Percentiles rank a stretch among this genome's conserved stretches.
Conservation (phyloP, 2,797 vertebrate species). For the Amniataba percoides region DNA sequence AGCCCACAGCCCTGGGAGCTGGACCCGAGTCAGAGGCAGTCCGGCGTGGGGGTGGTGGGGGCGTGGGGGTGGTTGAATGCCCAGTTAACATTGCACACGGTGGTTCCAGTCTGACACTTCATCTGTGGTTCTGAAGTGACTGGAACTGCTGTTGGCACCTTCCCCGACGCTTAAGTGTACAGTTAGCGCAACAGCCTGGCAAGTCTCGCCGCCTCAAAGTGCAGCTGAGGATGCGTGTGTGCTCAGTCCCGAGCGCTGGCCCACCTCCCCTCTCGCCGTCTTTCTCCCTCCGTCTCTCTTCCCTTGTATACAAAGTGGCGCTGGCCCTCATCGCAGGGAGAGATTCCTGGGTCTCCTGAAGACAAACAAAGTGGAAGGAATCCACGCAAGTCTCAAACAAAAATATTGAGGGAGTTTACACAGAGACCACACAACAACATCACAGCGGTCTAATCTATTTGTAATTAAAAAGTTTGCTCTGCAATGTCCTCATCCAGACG, state of each 20-base stretch:
- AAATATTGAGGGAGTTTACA: slow-evolving; percentile 83
- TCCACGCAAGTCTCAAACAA: slow-evolving; percentile 80
- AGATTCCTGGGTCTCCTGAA: slow-evolving; percentile 79
- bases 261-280: slow-evolving; percentile 35
- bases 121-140: slow-evolving; percentile 57
- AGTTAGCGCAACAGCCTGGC: slow-evolving; percentile 36
- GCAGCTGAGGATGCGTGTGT: slow-evolving; percentile 42
- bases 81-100: slow-evolving; percentile 50
- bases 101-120: slow-evolving; percentile 59
- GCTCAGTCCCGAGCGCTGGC: not conserved
- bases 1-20: slow-evolving; percentile 67
- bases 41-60: not conserved
- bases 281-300: slow-evolving; percentile 17
- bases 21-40: slow-evolving; percentile 68
- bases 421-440: slow-evolving; percentile 87
- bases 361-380: slow-evolving; percentile 81
- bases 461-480: slow-evolving; percentile 81
- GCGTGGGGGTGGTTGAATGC: slow-evolving; percentile 32
- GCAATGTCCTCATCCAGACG: slow-evolving; percentile 77
- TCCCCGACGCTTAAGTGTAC: slow-evolving; percentile 4
- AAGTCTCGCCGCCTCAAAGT: slow-evolving; percentile 20
- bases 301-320: slow-evolving; percentile 74
- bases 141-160: slow-evolving; percentile 47
- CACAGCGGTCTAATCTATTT: slow-evolving; percentile 82
- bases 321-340: slow-evolving; percentile 63